These are phyloP conservation scores for Apostichopus parvimensis DNA, from an alignment of 35 echinoderm and acorn worm species.

Conservation along the genomic window DNA sequence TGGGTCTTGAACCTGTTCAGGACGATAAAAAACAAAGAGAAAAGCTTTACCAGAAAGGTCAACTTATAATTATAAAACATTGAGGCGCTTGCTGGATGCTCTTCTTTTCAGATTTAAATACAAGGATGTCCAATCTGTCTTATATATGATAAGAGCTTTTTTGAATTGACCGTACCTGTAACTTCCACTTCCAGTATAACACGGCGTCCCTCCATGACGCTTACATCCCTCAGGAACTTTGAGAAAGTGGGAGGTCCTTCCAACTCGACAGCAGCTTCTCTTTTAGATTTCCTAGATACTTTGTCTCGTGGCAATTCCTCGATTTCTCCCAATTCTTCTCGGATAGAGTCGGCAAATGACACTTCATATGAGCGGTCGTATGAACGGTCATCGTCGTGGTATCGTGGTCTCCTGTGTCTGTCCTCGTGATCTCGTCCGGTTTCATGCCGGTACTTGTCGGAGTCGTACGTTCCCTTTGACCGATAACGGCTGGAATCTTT, in stretches of 20 bases:
- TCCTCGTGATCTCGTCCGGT: constrained; percentile 27
- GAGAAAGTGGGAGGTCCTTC: constrained; percentile 74
- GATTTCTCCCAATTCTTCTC: constrained; percentile 45
- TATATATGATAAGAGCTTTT: too few species aligned
- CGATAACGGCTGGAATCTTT: constrained; percentile 38
- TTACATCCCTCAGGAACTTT: constrained; percentile 61
- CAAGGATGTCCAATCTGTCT: too few species aligned
- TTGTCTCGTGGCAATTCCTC: constrained; percentile 31
- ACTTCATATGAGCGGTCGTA: constrained; percentile 47
- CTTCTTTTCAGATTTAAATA: too few species aligned
- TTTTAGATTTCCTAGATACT: constrained; percentile 37
- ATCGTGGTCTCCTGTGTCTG: constrained; percentile 6
- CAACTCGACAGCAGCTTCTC: constrained; percentile 47
- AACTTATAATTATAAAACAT: too few species aligned
- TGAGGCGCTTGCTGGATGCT: background rate
- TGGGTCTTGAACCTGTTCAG: constrained; percentile 84
- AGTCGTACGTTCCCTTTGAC: constrained; percentile 2
- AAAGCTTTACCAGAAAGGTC: too few species aligned
- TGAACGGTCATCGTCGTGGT: constrained; percentile 13
- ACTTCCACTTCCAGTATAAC: constrained; percentile 88
- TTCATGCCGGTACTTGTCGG: constrained; percentile 4
- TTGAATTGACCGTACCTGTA: constrained; percentile 63
- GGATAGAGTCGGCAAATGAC: constrained; percentile 36
- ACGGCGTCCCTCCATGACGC: constrained; percentile 79
- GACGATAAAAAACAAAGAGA: background rate